Base-by-base conservation (phyloP, 2,888 invertebrate genomes). In the Meloe dianella region DNA sequence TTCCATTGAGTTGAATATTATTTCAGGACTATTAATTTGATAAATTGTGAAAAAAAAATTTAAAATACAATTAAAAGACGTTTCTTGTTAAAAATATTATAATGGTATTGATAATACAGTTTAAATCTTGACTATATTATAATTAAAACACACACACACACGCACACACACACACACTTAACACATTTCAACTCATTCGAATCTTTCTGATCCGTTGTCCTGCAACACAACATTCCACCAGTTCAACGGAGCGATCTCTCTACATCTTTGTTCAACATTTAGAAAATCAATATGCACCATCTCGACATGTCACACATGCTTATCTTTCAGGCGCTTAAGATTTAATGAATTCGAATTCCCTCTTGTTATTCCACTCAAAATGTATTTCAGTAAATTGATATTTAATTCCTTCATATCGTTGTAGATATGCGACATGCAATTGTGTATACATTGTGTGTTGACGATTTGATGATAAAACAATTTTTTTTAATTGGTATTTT, bases 371-470 rank as follows among this genome's bases (percentile, higher is more conserved):
- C 74, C 72, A 76, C 74, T 77, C 75, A 77, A 77, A n/a, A 77
- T 74, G 77, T 74, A 76, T 78, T 78, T 77, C 77, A 78, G 78
- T 78, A 79, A 79, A 79, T 79, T 79, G 79, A 79, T 78, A 79
- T 79, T 78, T 79, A 79, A 79, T 79, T 79, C 76, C 74, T 71
- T 67, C 71, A 57, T n/a, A n/a, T 65, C 61, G 64, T 65, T 60
- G 72, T 71, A 72, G 77, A 78, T 76, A 77, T 68, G 74, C 73
- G 75, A 76, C 76, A 78, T 76, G 77, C 77, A 71, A 73, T 66
- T 61, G 41, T 61, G 41, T 32, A 41, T 51, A 64, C 57, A 47
- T 65, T 57, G 22, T 57, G n/a, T n/a, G n/a, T 29, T 20, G 47
- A 51, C 22, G 22, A 20, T 20, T 20, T 22, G 20, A 51, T 22